Percentiles rank a stretch among this genome's conserved stretches.
Evolutionary conservation across 2,797 vertebrate genomes (phyloP).

Genomic region (Tinamus major): DNA sequence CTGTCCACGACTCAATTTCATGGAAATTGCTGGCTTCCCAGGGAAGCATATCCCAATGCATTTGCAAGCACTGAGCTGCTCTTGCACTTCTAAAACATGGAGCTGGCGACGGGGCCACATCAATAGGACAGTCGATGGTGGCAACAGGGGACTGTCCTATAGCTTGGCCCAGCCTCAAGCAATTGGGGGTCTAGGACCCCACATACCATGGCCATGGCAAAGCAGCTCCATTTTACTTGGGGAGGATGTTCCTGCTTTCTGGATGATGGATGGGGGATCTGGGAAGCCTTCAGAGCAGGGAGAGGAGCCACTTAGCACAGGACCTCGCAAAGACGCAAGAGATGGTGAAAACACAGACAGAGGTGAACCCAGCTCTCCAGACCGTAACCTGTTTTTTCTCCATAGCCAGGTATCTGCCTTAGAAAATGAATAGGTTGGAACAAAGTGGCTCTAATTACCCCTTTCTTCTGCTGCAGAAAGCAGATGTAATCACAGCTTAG

Average conservation of each 20-base stretch:
- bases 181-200: too few species aligned
- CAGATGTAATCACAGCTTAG: conserved; percentile 65
- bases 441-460: conserved; percentile 43
- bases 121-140: too few species aligned
- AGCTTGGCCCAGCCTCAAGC: too few species aligned
- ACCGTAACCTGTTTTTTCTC: neutral
- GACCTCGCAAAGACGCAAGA: fast-evolving
- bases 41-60: too few species aligned
- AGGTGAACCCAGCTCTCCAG: neutral
- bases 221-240: too few species aligned
- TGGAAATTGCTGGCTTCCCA: too few species aligned
- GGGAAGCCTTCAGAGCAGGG: neutral
- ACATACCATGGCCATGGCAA: too few species aligned
- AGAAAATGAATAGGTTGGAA: neutral
- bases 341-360: neutral
- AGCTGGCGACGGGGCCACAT: neutral
- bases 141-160: too few species aligned
- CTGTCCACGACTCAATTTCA: too few species aligned
- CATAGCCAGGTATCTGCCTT: neutral
- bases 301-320: neutral
- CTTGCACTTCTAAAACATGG: conserved; percentile 8
- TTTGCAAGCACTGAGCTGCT: too few species aligned
- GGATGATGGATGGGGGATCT: fast-evolving
- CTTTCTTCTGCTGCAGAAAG: conserved; percentile 45
- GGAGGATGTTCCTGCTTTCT: neutral